Evolutionary conservation across 2,113 vertebrate genomes (phyloP).

Genomic region (Vulpes lagopus): DNA sequence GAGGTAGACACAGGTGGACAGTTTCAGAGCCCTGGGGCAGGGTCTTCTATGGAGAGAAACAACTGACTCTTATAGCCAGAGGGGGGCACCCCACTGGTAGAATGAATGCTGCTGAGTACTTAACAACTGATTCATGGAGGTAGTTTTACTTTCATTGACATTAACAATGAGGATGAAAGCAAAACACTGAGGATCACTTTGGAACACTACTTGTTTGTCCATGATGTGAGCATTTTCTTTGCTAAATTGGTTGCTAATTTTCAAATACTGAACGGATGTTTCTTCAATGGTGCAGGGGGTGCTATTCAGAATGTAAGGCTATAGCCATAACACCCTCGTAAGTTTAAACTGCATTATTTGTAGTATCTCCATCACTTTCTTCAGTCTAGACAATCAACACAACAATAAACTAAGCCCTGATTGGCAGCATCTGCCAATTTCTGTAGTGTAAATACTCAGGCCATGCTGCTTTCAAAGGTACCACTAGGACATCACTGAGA

Average conservation of each 20-base stretch:
- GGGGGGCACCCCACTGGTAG: too few species aligned
- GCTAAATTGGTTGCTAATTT: neutral
- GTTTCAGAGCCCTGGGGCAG: neutral
- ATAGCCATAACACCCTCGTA: accelerated
- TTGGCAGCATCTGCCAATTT: neutral
- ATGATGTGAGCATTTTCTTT: neutral
- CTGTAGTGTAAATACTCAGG: neutral
- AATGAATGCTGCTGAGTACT: accelerated
- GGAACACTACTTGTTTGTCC: neutral
- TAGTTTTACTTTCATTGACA: neutral
- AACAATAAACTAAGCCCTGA: neutral
- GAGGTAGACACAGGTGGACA: neutral
- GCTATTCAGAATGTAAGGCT: neutral
- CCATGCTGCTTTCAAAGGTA: accelerated
- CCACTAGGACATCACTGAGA: accelerated
- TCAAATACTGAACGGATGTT: neutral
- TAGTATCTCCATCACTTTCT: neutral
- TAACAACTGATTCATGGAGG: neutral
- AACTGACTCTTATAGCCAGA: too few species aligned
- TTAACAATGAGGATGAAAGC: neutral
- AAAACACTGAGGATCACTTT: neutral
- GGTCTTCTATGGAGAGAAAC: neutral
- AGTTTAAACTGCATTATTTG: neutral
- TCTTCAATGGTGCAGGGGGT: neutral
- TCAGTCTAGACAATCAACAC: neutral